Conservation (phyloP, 2,797 vertebrate species). For the Ctenopoma kingsleyae region DNA sequence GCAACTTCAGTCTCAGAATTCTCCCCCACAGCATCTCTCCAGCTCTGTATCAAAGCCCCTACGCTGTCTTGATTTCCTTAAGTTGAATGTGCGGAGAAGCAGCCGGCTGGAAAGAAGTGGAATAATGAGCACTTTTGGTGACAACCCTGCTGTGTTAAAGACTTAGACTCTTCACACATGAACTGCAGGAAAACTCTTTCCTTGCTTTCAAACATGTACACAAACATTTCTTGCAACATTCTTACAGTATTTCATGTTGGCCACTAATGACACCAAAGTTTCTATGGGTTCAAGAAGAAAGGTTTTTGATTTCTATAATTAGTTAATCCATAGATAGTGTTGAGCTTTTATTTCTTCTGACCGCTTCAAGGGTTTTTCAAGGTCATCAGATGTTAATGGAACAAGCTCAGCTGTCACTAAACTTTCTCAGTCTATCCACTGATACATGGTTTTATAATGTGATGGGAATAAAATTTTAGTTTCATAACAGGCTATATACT, state of each 20-base stretch:
- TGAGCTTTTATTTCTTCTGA: neutral
- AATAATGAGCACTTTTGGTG: constrained; percentile 62
- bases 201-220: neutral
- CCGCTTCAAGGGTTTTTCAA: neutral
- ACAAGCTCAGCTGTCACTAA: neutral
- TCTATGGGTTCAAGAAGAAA: neutral
- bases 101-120: constrained; percentile 31
- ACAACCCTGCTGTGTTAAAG: constrained; percentile 48
- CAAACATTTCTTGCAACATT: neutral
- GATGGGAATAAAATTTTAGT: neutral
- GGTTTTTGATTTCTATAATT: neutral
- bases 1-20: constrained; percentile 22
- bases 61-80: constrained; percentile 33
- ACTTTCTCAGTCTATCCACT: neutral
- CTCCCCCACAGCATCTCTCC: constrained; percentile 22
- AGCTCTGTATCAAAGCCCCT: constrained; percentile 44
- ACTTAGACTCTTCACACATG: constrained; percentile 28
- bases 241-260: constrained; percentile 1
- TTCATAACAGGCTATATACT: neutral
- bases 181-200: constrained; percentile 20
- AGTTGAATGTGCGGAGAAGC: constrained; percentile 33
- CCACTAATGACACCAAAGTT: neutral
- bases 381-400: neutral
- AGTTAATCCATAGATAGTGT: neutral
- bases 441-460: neutral